These are phyloP conservation scores for Dioctria rufipes DNA, from an alignment of 2,888 invertebrate species.

Conservation along the genomic window DNA sequence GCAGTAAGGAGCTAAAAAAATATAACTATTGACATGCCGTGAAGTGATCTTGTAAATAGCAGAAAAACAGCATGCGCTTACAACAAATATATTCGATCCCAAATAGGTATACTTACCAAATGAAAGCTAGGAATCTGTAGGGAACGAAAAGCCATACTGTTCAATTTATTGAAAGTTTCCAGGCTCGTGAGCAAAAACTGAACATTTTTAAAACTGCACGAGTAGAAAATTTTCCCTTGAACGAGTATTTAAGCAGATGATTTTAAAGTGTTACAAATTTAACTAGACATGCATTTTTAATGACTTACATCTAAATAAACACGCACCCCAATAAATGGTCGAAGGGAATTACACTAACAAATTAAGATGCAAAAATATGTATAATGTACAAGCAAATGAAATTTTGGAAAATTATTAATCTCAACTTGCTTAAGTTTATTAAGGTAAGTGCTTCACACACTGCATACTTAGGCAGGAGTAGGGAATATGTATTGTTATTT, in stretches of 20 bases:
- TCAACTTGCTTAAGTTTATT: slow-evolving; percentile 31
- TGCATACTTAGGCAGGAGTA: slow-evolving; percentile 31
- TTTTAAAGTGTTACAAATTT: not conserved
- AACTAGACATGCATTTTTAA: slow-evolving; percentile 41
- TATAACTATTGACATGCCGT: slow-evolving; percentile 44
- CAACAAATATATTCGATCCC: slow-evolving; percentile 17
- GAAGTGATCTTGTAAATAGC: slow-evolving; percentile 40
- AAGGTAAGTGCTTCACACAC: slow-evolving; percentile 26
- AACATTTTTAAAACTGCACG: too few relatives aligned
- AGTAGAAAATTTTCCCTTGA: slow-evolving; percentile 24
- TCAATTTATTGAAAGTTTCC: slow-evolving; percentile 28
- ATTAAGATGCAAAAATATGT: slow-evolving; percentile 49
- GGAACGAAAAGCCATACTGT: slow-evolving; percentile 46
- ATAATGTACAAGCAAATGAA: slow-evolving; percentile 43
- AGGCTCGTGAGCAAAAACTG: too few relatives aligned
- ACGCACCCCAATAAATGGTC: slow-evolving; percentile 38
- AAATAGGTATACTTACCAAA: slow-evolving; percentile 38
- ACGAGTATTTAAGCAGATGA: not conserved
- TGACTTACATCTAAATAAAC: slow-evolving; percentile 17
- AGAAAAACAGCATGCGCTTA: slow-evolving; percentile 35
- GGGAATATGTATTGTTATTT: slow-evolving; percentile 15
- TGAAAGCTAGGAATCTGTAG: slow-evolving; percentile 34
- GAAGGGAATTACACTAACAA: not conserved
- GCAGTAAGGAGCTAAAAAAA: slow-evolving; percentile 25
- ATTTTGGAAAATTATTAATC: slow-evolving; percentile 22